These are phyloP conservation scores for Stegophylla sp. DNA, from an alignment of 2,888 invertebrate species.

Conservation along the genomic window DNA sequence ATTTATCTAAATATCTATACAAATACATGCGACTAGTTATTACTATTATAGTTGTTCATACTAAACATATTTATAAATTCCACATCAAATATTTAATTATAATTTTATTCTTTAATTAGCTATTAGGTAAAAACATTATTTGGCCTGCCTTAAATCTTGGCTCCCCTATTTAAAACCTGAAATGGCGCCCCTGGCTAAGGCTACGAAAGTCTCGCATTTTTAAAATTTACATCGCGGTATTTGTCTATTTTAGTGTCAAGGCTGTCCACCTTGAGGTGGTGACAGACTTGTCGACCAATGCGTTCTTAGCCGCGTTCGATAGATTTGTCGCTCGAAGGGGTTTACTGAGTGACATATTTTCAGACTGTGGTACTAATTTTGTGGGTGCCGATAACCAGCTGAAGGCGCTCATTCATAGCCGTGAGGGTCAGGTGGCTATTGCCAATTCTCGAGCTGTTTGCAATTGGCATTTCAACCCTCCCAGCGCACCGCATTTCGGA, in stretches of 20 bases:
- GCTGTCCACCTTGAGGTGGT: slow-evolving; percentile 64
- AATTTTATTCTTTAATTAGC: no score
- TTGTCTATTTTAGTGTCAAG: slow-evolving; percentile 60
- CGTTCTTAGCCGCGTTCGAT: no score
- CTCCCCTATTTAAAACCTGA: no score
- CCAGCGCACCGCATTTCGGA: neutral
- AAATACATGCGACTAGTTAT: no score
- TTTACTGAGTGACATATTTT: slow-evolving; percentile 62
- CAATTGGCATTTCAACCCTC: neutral
- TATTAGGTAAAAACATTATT: no score
- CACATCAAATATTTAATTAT: no score
- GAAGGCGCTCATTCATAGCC: neutral
- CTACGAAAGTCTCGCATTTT: slow-evolving; percentile 59
- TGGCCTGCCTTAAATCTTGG: no score
- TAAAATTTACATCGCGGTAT: no score
- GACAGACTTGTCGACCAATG: slow-evolving; percentile 62
- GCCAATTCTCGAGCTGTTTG: neutral
- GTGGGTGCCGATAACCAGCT: no score
- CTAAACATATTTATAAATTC: no score
- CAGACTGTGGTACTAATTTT: slow-evolving; percentile 64
- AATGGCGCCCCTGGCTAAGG: slow-evolving; percentile 60
- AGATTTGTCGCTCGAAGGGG: slow-evolving; percentile 63
- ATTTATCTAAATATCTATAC: no score
- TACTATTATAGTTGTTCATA: no score
- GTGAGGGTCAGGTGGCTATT: neutral